phyloP scores from a whole-genome alignment of 1,140 invertebrate species.

The Druon quercuslanigerum region DNA sequence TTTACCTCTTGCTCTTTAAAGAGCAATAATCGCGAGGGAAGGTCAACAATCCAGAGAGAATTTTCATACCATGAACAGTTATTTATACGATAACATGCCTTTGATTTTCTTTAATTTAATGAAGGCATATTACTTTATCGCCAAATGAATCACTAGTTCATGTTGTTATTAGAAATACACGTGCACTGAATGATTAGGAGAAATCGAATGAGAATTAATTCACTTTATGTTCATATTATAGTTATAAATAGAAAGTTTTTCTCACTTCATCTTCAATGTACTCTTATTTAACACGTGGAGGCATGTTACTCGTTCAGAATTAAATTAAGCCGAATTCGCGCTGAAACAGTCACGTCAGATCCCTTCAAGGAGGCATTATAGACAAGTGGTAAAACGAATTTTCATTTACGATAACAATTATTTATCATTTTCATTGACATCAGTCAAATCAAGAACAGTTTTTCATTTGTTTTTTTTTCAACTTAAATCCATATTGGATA shows the following conservation, averaged over 20 bases:
- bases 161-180: not conserved
- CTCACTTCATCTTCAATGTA: conserved; percentile 1
- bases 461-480: no score
- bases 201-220: not conserved
- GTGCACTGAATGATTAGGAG: not conserved
- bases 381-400: no score
- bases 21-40: no score
- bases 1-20: not conserved
- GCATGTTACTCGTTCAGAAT: not conserved
- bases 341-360: no score
- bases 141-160: not conserved
- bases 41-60: not conserved
- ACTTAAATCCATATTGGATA: no score
- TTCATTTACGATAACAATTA: no score
- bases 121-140: not conserved
- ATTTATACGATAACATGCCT: not conserved
- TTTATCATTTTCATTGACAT: no score
- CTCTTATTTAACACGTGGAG: not conserved
- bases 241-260: conserved; percentile 17
- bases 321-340: not conserved
- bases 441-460: no score
- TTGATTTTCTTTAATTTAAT: conserved; percentile 7
- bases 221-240: conserved; percentile 9
- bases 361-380: no score
- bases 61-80: not conserved